Percentiles rank a stretch among this genome's conserved stretches.
These are phyloP conservation scores for Ochropleura plecta DNA, from an alignment of 2,888 invertebrate species.

Conservation along the genomic window DNA sequence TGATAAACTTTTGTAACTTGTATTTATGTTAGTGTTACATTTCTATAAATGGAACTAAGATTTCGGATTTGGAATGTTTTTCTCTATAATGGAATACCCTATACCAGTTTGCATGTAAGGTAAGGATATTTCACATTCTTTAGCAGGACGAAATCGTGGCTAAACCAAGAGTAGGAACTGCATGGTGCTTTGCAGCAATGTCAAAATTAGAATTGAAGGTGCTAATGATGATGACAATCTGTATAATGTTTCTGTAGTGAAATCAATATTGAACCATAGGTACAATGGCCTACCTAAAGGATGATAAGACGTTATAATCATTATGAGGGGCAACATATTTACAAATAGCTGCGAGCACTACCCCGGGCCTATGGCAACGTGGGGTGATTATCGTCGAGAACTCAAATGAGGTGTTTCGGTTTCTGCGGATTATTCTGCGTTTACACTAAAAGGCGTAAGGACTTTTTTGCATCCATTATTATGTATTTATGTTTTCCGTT, in stretches of 20 bases:
- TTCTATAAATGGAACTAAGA: slow-evolving; percentile 16
- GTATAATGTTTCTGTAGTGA: not conserved
- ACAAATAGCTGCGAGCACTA: not conserved
- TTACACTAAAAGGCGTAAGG: not conserved
- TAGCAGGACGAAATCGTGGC: not conserved
- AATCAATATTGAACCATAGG: not conserved
- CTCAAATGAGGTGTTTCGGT: not conserved
- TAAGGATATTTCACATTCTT: not conserved
- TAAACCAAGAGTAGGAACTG: not conserved
- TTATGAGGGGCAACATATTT: not conserved
- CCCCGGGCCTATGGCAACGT: not conserved
- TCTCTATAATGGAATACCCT: not conserved
- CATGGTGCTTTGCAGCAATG: not conserved
- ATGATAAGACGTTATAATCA: not conserved
- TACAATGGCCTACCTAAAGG: not conserved
- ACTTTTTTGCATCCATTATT: not conserved
- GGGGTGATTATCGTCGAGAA: not conserved
- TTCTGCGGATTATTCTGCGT: not conserved
- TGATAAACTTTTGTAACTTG: slow-evolving; percentile 65
- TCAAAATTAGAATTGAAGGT: not conserved
- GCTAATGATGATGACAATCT: not conserved
- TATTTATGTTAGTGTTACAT: slow-evolving; percentile 45
- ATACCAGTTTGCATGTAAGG: not conserved
- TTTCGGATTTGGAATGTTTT: slow-evolving; percentile 3
- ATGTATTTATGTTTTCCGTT: not conserved